Percentiles rank a stretch among this genome's conserved stretches.
Conservation (phyloP, 2,797 vertebrate species). For the Enteromius viviparus region DNA sequence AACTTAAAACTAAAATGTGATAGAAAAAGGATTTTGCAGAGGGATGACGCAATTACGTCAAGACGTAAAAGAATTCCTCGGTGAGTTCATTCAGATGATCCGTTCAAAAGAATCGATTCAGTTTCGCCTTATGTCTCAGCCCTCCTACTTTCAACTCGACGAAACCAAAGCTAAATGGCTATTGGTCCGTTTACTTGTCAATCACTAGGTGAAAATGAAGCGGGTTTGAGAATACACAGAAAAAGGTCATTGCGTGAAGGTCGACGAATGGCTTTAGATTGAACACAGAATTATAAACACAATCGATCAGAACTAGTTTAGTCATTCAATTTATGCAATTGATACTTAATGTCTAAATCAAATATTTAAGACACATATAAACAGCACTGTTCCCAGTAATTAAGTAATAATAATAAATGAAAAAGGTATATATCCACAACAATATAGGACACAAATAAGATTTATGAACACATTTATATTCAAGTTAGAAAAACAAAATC, state of each 20-base stretch:
- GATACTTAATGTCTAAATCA: background rate
- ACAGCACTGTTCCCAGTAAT: background rate
- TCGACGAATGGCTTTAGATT: background rate
- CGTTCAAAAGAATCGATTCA: slow-evolving; percentile 16
- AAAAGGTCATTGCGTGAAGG: background rate
- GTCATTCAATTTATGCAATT: background rate
- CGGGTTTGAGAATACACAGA: background rate
- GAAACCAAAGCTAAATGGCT: rapidly evolving
- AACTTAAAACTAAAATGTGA: background rate
- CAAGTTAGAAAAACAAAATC: background rate
- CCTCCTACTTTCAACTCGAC: slow-evolving; percentile 47
- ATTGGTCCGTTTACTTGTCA: slow-evolving; percentile 55
- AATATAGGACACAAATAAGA: background rate
- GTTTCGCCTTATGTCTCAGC: no score
- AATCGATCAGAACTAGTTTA: background rate
- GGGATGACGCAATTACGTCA: slow-evolving; percentile 1
- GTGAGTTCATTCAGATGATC: background rate
- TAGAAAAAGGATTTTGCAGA: background rate
- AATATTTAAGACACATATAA: background rate
- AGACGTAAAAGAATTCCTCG: background rate
- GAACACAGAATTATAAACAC: background rate
- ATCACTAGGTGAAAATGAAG: background rate
- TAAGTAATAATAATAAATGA: background rate
- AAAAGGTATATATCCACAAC: background rate
- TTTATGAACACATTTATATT: background rate